Percentiles rank a stretch among this genome's conserved stretches.
Evolutionary conservation across 2,888 invertebrate species (phyloP).

Genomic region (Pseudeuparius sepicola): DNA sequence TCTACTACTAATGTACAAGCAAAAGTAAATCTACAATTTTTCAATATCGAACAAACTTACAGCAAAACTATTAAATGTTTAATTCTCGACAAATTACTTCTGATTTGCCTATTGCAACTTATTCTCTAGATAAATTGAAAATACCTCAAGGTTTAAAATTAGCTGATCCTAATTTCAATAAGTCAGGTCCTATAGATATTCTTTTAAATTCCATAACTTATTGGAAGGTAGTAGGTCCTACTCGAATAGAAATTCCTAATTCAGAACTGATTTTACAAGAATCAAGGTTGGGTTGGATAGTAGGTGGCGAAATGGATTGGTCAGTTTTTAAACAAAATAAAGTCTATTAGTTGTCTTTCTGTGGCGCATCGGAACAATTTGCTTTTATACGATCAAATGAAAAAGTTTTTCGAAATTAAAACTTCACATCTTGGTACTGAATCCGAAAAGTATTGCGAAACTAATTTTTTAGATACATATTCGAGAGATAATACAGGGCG

Average conservation of each 20-base stretch:
- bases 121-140: background rate
- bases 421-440: too few species aligned
- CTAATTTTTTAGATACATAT: background rate
- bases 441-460: too few species aligned
- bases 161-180: constrained; percentile 6
- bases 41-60: constrained; percentile 6
- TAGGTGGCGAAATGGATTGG: too few species aligned
- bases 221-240: constrained; percentile 7
- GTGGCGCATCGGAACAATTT: too few species aligned
- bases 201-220: constrained; percentile 1
- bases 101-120: constrained; percentile 4
- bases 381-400: too few species aligned
- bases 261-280: too few species aligned
- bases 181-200: constrained; percentile 2
- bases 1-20: too few species aligned
- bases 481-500: background rate
- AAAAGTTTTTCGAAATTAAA: too few species aligned
- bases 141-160: constrained; percentile 3
- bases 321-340: too few species aligned
- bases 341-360: too few species aligned
- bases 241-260: too few species aligned
- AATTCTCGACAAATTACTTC: constrained; percentile 4
- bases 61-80: constrained; percentile 4
- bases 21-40: too few species aligned
- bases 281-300: constrained; percentile 5